Evolutionary conservation across 2,888 invertebrate species (phyloP).

Genomic region (Chelonus formosanus): DNA sequence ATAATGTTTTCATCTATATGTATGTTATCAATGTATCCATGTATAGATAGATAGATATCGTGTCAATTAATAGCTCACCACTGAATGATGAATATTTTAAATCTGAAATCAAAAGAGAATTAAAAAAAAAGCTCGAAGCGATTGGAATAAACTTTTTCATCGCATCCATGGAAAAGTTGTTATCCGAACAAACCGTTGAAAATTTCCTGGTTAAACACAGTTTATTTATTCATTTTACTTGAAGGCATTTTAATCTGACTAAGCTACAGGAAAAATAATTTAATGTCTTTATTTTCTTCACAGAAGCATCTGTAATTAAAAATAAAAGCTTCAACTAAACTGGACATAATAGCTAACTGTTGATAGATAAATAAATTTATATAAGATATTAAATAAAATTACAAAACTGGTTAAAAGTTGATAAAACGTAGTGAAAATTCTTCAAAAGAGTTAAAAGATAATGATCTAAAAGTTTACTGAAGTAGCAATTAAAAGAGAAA

Average conservation of each 20-base stretch:
- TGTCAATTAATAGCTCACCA: neutral
- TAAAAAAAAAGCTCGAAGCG: neutral
- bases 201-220: constrained; percentile 27
- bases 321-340: neutral
- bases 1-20: too few species aligned
- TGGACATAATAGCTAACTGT: too few species aligned
- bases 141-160: constrained; percentile 13
- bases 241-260: constrained; percentile 12
- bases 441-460: too few species aligned
- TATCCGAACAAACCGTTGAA: constrained; percentile 11
- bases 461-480: too few species aligned
- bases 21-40: too few species aligned
- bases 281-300: neutral
- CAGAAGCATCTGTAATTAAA: neutral
- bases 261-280: neutral
- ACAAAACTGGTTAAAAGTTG: too few species aligned
- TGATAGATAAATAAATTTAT: too few species aligned
- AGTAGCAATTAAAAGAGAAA: too few species aligned
- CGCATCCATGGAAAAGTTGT: constrained; percentile 8
- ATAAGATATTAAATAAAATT: too few species aligned
- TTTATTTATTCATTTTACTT: constrained; percentile 24
- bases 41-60: too few species aligned
- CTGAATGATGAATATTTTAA: constrained; percentile 4
- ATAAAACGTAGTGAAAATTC: too few species aligned
- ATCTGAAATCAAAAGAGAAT: constrained; percentile 2